Percentiles rank a stretch among this genome's conserved stretches.
Conservation (phyloP, 2,797 vertebrate genomes). For the Gastrophryne carolinensis region DNA sequence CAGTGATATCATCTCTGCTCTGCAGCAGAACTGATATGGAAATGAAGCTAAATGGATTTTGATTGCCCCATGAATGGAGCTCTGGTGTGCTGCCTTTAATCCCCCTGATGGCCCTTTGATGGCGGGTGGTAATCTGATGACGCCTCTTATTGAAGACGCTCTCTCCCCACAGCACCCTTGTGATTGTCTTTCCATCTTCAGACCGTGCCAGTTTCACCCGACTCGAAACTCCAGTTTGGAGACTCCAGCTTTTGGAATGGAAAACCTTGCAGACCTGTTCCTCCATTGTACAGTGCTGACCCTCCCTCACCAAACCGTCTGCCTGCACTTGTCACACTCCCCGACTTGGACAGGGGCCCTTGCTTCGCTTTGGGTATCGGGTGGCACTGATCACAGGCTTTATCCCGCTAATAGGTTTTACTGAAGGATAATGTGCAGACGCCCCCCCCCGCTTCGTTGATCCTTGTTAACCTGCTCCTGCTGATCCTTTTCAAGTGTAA, state of each 20-base stretch:
- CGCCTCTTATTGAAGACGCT: background rate
- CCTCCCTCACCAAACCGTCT: conserved; percentile 2
- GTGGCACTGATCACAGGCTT: conserved; percentile 24
- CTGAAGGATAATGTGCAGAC: background rate
- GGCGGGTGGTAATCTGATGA: background rate
- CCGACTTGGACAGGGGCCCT: background rate
- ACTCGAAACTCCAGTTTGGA: conserved; percentile 36
- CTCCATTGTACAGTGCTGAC: background rate
- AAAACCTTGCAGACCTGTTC: conserved; percentile 4
- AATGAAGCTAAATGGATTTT: background rate
- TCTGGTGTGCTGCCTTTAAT: background rate
- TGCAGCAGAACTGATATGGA: background rate
- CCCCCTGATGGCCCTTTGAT: background rate
- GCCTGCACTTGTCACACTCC: background rate
- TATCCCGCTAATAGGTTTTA: conserved; percentile 27
- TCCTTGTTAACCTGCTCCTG: background rate
- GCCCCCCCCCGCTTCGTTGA: background rate
- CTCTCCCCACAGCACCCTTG: background rate
- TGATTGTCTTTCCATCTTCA: background rate
- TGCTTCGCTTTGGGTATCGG: background rate
- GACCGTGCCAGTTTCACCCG: background rate
- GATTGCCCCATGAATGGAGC: background rate
- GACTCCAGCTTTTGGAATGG: background rate
- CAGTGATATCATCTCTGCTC: too few species aligned
- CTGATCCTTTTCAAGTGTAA: conserved; percentile 17